These are phyloP conservation scores for Trachemys scripta DNA, from an alignment of 2,113 vertebrate species.

Conservation along the genomic window DNA sequence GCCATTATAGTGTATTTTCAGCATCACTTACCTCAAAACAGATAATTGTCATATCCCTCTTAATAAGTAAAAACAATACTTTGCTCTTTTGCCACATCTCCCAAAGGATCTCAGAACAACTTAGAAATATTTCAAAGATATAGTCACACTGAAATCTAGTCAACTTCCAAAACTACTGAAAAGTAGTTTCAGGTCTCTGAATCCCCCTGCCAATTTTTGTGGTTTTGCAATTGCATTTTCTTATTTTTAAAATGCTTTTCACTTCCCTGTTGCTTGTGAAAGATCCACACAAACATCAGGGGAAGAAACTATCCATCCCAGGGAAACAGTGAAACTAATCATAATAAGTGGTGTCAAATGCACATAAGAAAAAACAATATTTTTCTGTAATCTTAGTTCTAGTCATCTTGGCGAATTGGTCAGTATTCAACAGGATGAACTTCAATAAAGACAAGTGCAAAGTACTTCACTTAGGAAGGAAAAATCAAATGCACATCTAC, in stretches of 20 bases:
- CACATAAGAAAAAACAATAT: not conserved
- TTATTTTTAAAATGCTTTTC: not conserved
- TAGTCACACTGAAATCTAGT: not conserved
- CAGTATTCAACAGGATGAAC: not conserved
- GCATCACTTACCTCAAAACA: not conserved
- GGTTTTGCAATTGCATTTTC: not conserved
- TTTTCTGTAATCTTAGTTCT: not conserved
- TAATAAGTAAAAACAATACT: not conserved
- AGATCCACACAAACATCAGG: not conserved
- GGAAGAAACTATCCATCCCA: not conserved
- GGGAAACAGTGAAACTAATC: not conserved
- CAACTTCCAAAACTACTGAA: not conserved
- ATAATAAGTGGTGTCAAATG: not conserved
- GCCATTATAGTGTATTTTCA: not conserved
- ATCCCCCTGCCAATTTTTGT: not conserved
- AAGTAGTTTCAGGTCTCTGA: not conserved
- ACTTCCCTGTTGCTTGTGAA: not conserved
- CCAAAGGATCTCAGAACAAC: not conserved
- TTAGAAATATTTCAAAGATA: not conserved
- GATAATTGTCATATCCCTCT: not conserved
- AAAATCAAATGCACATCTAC: not conserved
- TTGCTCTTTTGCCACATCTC: not conserved
- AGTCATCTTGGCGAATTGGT: not conserved
- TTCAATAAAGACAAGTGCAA: not conserved
- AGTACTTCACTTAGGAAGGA: not conserved